phyloP scores from a whole-genome alignment of 1,140 invertebrate genomes.

The Latrodectus geometricus region DNA sequence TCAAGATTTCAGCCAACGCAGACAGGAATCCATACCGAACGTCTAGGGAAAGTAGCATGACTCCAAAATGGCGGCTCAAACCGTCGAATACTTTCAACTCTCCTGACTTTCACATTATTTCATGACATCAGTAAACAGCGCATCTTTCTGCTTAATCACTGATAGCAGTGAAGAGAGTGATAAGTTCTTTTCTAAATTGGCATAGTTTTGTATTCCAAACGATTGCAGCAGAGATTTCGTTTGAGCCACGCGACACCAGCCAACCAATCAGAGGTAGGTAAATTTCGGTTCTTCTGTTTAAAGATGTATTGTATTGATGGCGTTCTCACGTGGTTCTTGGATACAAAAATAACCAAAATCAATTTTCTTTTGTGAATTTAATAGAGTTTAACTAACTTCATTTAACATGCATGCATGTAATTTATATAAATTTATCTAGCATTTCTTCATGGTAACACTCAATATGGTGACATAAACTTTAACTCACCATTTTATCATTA shows the following conservation, averaged over 20 bases:
- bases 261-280: neutral
- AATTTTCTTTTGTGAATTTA: neutral
- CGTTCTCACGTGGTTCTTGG: slow-evolving; percentile 12
- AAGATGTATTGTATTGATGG: neutral
- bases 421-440: too few relatives aligned
- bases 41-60: neutral
- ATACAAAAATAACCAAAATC: neutral
- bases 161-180: neutral
- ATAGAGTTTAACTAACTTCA: too few relatives aligned
- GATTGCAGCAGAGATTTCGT: neutral
- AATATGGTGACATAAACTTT: too few relatives aligned
- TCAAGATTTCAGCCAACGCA: neutral
- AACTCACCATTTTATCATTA: too few relatives aligned
- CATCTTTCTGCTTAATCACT: neutral
- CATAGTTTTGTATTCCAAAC: neutral
- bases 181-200: neutral
- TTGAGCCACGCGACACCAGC: neutral
- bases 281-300: neutral
- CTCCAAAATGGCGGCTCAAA: slow-evolving; percentile 16
- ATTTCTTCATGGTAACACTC: too few relatives aligned
- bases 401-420: too few relatives aligned
- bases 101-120: neutral
- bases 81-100: neutral
- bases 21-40: neutral
- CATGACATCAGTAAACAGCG: neutral